Evolutionary conservation across 2,113 vertebrate genomes (phyloP).

Genomic region (Ochotona curzoniae): DNA sequence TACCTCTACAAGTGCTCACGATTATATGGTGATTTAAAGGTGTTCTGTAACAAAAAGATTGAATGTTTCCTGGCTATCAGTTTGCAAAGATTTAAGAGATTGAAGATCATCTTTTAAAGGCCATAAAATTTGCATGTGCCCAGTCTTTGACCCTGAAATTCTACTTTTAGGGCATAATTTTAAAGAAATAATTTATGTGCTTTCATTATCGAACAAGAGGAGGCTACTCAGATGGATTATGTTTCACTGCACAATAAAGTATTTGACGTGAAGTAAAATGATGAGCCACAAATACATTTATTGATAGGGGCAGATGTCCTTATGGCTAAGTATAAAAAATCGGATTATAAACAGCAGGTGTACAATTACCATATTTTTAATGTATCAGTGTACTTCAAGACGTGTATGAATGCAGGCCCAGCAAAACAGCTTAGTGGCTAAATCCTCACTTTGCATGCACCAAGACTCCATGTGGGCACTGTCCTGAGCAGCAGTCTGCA

Average conservation of each 20-base stretch:
- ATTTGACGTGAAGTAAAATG: conserved; percentile 29
- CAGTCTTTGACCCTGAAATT: conserved; percentile 34
- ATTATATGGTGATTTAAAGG: conserved; percentile 27
- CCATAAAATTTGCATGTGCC: background rate
- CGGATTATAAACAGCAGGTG: background rate
- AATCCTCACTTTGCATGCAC: background rate
- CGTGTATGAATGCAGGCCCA: too few relatives aligned
- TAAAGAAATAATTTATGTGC: background rate
- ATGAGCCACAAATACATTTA: conserved; percentile 4
- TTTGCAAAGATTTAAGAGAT: background rate
- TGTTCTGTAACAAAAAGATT: background rate
- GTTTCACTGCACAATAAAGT: background rate
- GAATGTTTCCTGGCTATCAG: background rate
- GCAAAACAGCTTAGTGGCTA: too few relatives aligned
- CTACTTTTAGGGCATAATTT: conserved; percentile 43
- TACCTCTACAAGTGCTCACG: background rate
- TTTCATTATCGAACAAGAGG: background rate
- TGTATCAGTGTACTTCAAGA: background rate
- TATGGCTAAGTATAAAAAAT: background rate
- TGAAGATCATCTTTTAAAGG: background rate
- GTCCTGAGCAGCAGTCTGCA: background rate
- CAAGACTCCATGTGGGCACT: too few relatives aligned
- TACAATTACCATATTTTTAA: background rate
- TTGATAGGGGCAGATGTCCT: background rate
- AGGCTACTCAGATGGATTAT: background rate